Evolutionary conservation across 1,140 invertebrate genomes (phyloP), one percentile per base, ranked within the genome.

Genomic region (Cyrtorhinus lividipennis): DNA sequence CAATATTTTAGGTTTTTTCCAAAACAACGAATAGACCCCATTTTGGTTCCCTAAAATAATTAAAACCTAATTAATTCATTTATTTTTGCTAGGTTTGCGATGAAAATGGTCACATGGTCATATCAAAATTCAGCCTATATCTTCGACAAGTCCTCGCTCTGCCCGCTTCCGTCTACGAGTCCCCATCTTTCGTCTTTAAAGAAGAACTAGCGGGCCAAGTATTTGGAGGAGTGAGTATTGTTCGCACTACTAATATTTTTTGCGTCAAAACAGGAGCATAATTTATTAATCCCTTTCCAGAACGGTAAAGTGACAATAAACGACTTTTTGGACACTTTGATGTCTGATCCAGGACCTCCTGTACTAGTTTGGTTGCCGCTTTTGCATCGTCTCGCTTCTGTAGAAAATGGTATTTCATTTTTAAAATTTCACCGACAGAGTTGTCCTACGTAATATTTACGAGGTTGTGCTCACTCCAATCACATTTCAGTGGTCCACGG

Each of bases 161-260:
- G 62, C 92, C 95, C 0, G 90, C 92, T 12, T 93, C 94, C 58
- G 92, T 98, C 53, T 96, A 93, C 73, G 95, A 98, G 75, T 92
- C 91, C 2, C 93, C 95, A 0, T 94, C 92, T 27, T 98, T 98
- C 76, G 86, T 85, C 67, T 98, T 92, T 72, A 86, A 83, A 59
- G 90, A 93, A 66, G 82, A 84, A 56, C 76, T 95, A 27, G 84
- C 89, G 53, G 79, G 83, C 67, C 83, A 85, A 69, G 92, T 95
- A 75, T 96, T 96, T 78, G 85, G 87, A 71, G 81, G 84, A 73
- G 92, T 92, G 75, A 75, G 76, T 76, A 26, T 62, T 30, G 15
- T 8, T 38, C 5, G 30, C 30, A 8, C 15, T 38, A 5, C 15
- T 38, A 8, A 38, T 38, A 8, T 38, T 5, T 38, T 38, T 15